Evolutionary conservation across 2,888 invertebrate species (phyloP).

Genomic region (Vannuccia rotundouncinata): DNA sequence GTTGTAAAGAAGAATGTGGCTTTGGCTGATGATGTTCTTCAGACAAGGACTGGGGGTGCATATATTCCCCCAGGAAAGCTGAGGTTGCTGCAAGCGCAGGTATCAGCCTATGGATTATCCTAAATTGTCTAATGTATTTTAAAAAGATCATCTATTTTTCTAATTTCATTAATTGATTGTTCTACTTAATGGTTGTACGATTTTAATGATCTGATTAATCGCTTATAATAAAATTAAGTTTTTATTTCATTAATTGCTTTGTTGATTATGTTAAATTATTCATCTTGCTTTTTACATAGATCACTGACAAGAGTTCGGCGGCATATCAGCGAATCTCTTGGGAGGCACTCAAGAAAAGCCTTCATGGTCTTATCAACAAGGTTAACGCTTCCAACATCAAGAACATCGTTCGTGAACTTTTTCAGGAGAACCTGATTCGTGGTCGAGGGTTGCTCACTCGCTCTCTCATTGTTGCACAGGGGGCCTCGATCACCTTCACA

Average conservation of each 20-base stretch:
- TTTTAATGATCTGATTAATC: no score
- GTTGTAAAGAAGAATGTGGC: not conserved
- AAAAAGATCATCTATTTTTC: no score
- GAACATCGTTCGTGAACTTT: slow-evolving; percentile 78
- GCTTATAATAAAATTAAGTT: no score
- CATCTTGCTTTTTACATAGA: no score
- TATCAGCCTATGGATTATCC: no score
- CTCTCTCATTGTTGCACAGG: slow-evolving; percentile 91
- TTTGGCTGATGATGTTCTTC: slow-evolving; percentile 19
- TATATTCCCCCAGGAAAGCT: slow-evolving; percentile 96
- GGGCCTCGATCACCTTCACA: slow-evolving; percentile 91
- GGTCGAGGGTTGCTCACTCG: slow-evolving; percentile 81
- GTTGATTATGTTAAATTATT: no score
- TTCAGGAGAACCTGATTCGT: slow-evolving; percentile 88
- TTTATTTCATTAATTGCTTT: no score
- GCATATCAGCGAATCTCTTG: slow-evolving; percentile 93
- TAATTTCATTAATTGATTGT: no score
- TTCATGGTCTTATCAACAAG: slow-evolving; percentile 95
- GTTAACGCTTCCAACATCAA: slow-evolving; percentile 83
- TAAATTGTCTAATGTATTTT: no score
- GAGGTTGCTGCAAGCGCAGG: slow-evolving; percentile 76
- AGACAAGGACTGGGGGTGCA: slow-evolving; percentile 59
- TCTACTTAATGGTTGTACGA: no score
- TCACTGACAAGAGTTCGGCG: slow-evolving; percentile 81
- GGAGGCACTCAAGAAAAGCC: slow-evolving; percentile 96